Evolutionary conservation across 2,888 invertebrate species (phyloP).

Genomic region (Scaptomyza reducta): DNA sequence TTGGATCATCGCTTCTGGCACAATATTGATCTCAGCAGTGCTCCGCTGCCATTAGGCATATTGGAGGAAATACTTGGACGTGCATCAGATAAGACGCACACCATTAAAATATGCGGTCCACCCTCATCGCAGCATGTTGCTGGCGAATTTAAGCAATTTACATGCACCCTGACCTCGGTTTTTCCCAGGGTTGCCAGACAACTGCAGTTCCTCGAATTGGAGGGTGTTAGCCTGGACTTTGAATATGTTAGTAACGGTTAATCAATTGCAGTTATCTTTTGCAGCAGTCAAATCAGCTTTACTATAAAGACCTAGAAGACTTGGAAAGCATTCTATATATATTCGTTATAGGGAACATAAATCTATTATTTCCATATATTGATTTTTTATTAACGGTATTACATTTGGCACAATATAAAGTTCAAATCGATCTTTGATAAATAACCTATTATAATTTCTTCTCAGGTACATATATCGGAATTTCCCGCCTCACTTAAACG

Average conservation of each 20-base stretch:
- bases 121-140: slow-evolving; percentile 73
- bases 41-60: slow-evolving; percentile 73
- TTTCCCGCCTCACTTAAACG: slow-evolving; percentile 88
- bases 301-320: no score
- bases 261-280: neutral
- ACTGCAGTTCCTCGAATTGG: slow-evolving; percentile 76
- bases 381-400: no score
- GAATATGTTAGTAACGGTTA: slow-evolving; percentile 64
- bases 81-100: slow-evolving; percentile 77
- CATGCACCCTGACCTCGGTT: slow-evolving; percentile 70
- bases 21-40: slow-evolving; percentile 79
- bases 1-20: slow-evolving; percentile 83
- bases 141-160: slow-evolving; percentile 76
- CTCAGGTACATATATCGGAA: slow-evolving; percentile 86
- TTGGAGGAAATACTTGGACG: slow-evolving; percentile 77
- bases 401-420: no score
- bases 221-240: slow-evolving; percentile 83
- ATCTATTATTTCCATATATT: no score
- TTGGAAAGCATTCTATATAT: no score
- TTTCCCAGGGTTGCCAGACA: slow-evolving; percentile 74
- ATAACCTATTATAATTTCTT: slow-evolving; percentile 20
- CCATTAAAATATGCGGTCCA: slow-evolving; percentile 81
- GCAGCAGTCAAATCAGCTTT: neutral
- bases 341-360: no score
- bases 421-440: neutral